Evolutionary conservation across 1,140 invertebrate species (phyloP), one percentile per base, ranked within the genome.

Genomic region (Atta texana): DNA sequence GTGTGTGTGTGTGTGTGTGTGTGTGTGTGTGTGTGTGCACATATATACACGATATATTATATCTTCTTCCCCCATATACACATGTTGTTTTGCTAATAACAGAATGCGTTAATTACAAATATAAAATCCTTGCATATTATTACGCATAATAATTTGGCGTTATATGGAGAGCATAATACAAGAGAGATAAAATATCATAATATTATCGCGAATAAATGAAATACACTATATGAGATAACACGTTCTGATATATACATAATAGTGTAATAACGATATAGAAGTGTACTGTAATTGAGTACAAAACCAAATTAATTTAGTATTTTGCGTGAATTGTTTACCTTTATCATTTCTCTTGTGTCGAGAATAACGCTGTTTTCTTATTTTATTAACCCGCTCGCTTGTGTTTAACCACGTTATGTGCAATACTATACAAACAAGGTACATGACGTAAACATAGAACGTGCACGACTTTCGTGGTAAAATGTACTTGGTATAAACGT

Each of bases 301-400:
- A 51, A 53, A 16, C 24, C 2, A 53, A 53, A 80, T 55, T 68
- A 68, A 80, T 66, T 80, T 16, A 61, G 2, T 44, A 44, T 61
- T n/a, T 39, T 53, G 49, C 44, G 14, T 21, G 49, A 34, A 21
- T 80, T 66, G 28, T 68, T 51, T 55, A 68, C 24, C 61, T 68
- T 66, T 51, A 31, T 51, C 31, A 28, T 24, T 64, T 64, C 28
- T 69, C n/a, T 80, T 69, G n/a, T 53, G 8, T 80, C 49, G 63
- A 69, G 5, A 77, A 18, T 51, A 77, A 76, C 57, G 72, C 66
- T 68, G 66, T 88, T 77, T 88, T 57, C 77, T 80, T 80, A 55
- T 31, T 80, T 69, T 80, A 80, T 80, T 80, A 69, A 80, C 63
- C 31, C 16, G 31, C 63, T 4, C 14, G 77, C 63, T 68, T 55